phyloP scores from a whole-genome alignment of 2,113 vertebrate species.

The Carettochelys insculpta region DNA sequence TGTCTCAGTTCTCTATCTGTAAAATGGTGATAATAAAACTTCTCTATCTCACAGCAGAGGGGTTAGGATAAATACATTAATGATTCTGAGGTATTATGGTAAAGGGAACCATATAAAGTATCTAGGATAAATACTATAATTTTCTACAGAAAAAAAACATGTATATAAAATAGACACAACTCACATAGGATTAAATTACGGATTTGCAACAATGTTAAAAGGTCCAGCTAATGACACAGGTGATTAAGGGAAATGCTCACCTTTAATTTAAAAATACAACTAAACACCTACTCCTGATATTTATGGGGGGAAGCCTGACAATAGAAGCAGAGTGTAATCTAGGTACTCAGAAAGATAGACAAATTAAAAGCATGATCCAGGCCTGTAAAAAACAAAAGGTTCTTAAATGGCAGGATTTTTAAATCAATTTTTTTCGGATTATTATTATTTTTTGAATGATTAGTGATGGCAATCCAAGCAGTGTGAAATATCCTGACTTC shows the following conservation, averaged over 20 bases:
- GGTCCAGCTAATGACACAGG: neutral
- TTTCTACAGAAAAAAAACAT: neutral
- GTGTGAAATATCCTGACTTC: too few species aligned
- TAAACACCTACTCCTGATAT: neutral
- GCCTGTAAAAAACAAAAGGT: too few species aligned
- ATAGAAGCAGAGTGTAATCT: neutral
- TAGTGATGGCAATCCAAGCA: neutral
- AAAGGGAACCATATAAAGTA: neutral
- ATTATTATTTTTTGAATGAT: too few species aligned
- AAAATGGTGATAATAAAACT: too few species aligned
- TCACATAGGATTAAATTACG: too few species aligned
- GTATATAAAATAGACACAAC: neutral
- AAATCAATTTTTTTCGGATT: too few species aligned
- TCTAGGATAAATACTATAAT: neutral
- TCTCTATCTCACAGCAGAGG: too few species aligned
- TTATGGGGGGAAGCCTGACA: neutral
- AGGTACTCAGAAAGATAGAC: neutral
- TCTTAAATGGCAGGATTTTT: too few species aligned
- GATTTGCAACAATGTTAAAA: neutral
- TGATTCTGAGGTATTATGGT: too few species aligned
- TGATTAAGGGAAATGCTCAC: neutral
- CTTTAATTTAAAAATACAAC: neutral
- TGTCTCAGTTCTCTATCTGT: too few species aligned
- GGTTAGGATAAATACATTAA: too few species aligned
- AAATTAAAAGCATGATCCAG: neutral